phyloP scores from a whole-genome alignment of 2,113 vertebrate species.

The Cottus gobio region DNA sequence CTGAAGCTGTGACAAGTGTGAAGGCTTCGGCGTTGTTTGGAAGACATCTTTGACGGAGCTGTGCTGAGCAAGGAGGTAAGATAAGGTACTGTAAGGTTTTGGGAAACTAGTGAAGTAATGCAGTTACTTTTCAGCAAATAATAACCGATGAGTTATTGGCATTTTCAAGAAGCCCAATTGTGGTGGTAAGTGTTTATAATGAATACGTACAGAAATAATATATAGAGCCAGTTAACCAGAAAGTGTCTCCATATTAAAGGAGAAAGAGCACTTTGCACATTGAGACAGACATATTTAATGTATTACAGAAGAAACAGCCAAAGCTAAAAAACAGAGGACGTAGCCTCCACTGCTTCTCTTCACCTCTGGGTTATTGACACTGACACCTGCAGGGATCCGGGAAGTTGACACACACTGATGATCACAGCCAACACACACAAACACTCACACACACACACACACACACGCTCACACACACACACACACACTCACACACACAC shows the following conservation, averaged over 20 bases:
- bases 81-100: neutral
- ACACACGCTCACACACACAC: conserved; percentile 24
- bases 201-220: neutral
- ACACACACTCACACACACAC: conserved; percentile 49
- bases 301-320: conserved; percentile 32
- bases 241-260: neutral
- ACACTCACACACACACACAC: conserved; percentile 30
- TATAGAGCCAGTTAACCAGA: neutral
- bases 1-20: neutral
- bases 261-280: conserved; percentile 1
- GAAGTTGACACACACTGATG: conserved; percentile 58
- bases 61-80: neutral
- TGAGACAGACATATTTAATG: neutral
- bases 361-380: conserved; percentile 60
- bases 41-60: neutral
- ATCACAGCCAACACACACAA: conserved; percentile 60
- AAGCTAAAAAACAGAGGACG: neutral
- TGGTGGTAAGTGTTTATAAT: neutral
- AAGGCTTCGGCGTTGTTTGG: neutral
- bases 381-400: conserved; percentile 66
- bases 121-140: neutral
- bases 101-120: neutral
- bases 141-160: neutral
- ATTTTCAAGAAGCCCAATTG: neutral
- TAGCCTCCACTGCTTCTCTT: conserved; percentile 50